phyloP scores from a whole-genome alignment of 2,797 vertebrate genomes.

The Leptodactylus fallax region DNA sequence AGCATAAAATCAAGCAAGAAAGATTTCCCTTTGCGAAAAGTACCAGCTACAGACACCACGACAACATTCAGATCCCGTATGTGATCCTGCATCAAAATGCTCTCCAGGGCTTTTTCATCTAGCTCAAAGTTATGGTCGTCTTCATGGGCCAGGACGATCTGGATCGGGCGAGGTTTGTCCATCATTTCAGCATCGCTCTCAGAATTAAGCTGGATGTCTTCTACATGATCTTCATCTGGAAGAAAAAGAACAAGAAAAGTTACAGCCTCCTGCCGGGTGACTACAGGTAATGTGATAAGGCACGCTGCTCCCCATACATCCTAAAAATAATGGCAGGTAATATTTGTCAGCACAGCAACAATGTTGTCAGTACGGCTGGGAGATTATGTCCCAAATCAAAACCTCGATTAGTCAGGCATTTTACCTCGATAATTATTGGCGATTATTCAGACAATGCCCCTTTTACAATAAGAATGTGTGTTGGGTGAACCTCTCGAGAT shows the following conservation, averaged over 20 bases:
- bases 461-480: no score
- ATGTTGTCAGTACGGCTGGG: no score
- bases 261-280: background rate
- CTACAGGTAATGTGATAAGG: background rate
- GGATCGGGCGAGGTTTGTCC: constrained; percentile 83
- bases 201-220: constrained; percentile 71
- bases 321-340: background rate
- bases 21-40: constrained; percentile 98
- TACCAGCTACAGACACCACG: constrained; percentile 96
- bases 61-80: constrained; percentile 94
- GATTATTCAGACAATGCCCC: no score
- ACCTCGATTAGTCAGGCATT: no score
- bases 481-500: no score
- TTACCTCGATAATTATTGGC: no score
- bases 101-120: constrained; percentile 88
- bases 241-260: constrained; percentile 30
- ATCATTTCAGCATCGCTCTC: constrained; percentile 68
- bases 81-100: constrained; percentile 92
- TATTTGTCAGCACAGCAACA: no score
- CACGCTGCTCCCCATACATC: background rate
- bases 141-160: constrained; percentile 91
- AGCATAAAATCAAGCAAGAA: constrained; percentile 99
- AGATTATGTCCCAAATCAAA: no score
- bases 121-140: constrained; percentile 95
- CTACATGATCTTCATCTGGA: constrained; percentile 75